Conservation (phyloP, 2,113 vertebrate species). For the Halcyon malimbica region DNA sequence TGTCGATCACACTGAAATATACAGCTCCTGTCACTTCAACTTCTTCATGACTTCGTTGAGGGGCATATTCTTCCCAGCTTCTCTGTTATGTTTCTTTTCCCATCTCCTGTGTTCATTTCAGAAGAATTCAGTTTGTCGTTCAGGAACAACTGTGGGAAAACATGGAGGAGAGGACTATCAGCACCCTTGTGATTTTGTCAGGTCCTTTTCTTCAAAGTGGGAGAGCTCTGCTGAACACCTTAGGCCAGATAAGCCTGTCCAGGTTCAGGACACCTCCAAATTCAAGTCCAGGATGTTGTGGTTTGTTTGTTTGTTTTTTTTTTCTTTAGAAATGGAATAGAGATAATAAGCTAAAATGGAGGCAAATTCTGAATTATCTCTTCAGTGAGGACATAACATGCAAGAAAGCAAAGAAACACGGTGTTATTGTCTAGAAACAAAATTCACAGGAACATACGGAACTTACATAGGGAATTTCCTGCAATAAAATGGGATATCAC, state of each 20-base stretch:
- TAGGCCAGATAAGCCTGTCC: neutral
- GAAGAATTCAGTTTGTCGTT: neutral
- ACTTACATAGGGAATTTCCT: neutral
- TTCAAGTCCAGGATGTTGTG: neutral
- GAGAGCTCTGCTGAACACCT: neutral
- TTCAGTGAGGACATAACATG: neutral
- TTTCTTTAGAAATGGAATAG: neutral
- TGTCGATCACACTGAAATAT: neutral
- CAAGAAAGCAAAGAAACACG: neutral
- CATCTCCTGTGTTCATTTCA: neutral
- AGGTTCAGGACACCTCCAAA: neutral
- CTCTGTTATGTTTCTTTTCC: neutral
- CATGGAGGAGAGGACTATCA: neutral
- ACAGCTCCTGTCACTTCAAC: neutral
- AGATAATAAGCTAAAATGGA: neutral
- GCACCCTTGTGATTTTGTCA: neutral
- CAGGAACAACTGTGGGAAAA: neutral
- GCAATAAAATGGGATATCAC: neutral
- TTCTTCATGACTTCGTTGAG: neutral
- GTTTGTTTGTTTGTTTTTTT: neutral
- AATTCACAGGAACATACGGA: neutral
- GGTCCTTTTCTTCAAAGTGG: neutral
- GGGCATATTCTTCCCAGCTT: neutral
- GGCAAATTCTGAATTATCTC: neutral
- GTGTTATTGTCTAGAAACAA: neutral